These are phyloP conservation scores for Neolamprologus falcicula DNA, from an alignment of 2,113 vertebrate species.

Conservation along the genomic window DNA sequence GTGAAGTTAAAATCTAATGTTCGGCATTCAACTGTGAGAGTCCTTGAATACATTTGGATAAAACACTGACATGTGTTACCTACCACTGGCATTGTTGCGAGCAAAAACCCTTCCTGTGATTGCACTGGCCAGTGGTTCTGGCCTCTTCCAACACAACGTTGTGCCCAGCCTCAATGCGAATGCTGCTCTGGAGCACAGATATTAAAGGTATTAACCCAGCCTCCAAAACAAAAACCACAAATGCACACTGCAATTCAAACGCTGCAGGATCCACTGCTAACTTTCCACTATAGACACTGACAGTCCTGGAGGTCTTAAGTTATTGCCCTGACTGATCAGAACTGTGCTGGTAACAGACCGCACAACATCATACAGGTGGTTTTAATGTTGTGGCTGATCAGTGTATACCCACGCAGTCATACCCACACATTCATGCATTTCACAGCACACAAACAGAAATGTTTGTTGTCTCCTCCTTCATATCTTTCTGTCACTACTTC, in stretches of 20 bases:
- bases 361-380: not conserved
- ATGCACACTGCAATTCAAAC: not conserved
- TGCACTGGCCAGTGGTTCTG: not conserved
- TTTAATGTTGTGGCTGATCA: not conserved
- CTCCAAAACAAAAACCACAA: not conserved
- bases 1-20: not conserved
- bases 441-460: not conserved
- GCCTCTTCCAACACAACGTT: not conserved
- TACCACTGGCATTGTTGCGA: not conserved
- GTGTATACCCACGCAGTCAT: not conserved
- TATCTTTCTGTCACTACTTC: not conserved
- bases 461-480: slow-evolving; percentile 9
- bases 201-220: not conserved
- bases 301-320: not conserved
- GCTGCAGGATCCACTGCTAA: not conserved
- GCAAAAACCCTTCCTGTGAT: not conserved
- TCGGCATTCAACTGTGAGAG: not conserved
- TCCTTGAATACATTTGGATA: not conserved
- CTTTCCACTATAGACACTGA: not conserved
- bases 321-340: not conserved
- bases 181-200: not conserved
- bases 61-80: not conserved
- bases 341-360: not conserved
- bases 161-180: not conserved
- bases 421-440: not conserved